Conservation (phyloP, 92 coral and sea anemone species). For the Epizoanthus rinbou region DNA sequence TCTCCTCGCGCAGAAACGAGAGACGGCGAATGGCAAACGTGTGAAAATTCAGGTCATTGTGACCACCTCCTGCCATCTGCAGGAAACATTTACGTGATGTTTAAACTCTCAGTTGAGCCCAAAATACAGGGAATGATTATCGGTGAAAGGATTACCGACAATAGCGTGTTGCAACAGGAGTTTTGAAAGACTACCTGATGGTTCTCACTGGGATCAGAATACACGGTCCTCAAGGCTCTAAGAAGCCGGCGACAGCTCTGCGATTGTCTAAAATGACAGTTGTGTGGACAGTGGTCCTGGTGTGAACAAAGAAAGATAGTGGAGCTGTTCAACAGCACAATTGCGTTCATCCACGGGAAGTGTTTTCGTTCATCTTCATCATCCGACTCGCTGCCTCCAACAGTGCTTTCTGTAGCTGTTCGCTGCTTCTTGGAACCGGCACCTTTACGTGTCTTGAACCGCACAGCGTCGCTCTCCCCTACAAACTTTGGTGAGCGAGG, state of each 20-base stretch:
- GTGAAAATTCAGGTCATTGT: too few relatives aligned
- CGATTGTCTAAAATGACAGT: constrained; percentile 90
- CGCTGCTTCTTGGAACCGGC: constrained; percentile 58
- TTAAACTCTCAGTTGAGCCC: too few relatives aligned
- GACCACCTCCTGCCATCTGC: too few relatives aligned
- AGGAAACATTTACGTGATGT: too few relatives aligned
- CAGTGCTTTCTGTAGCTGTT: constrained; percentile 55
- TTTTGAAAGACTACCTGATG: constrained; percentile 4
- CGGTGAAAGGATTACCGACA: too few relatives aligned
- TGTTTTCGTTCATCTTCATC: constrained; percentile 85
- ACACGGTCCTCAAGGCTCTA: constrained; percentile 79
- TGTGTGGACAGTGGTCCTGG: constrained; percentile 77
- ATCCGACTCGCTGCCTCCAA: constrained; percentile 75
- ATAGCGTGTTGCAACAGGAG: not conserved
- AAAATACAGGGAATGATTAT: too few relatives aligned
- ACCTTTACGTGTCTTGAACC: constrained; percentile 49
- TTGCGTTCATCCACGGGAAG: constrained; percentile 92
- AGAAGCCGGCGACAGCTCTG: constrained; percentile 87
- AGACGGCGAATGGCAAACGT: too few relatives aligned
- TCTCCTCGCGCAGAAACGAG: too few relatives aligned
- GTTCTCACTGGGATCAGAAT: constrained; percentile 58
- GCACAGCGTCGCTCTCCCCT: not conserved
- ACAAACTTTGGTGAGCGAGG: constrained; percentile 31
- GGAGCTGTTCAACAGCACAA: constrained; percentile 83
- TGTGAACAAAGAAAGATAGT: constrained; percentile 93